These are phyloP conservation scores for Helostoma temminkii DNA, from an alignment of 2,797 vertebrate species.

Conservation along the genomic window DNA sequence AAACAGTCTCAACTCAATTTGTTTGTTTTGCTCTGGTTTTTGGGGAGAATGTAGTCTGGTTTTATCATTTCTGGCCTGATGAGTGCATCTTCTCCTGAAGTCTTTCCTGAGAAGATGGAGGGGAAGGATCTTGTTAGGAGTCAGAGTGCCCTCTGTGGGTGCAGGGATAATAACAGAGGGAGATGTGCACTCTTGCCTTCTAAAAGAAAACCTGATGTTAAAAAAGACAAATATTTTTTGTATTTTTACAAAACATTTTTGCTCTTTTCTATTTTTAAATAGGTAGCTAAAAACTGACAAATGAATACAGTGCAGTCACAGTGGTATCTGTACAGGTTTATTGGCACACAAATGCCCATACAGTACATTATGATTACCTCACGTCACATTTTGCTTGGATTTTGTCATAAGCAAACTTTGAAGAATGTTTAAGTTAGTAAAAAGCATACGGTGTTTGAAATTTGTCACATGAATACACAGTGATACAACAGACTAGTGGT, in stretches of 20 bases:
- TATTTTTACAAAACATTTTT: background rate
- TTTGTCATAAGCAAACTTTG: slow-evolving; percentile 28
- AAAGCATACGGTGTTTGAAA: slow-evolving; percentile 61
- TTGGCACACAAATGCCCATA: slow-evolving; percentile 75
- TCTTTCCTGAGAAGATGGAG: slow-evolving; percentile 44
- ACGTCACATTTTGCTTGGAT: slow-evolving; percentile 40
- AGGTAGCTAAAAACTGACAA: slow-evolving; percentile 15
- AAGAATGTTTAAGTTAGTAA: slow-evolving; percentile 56
- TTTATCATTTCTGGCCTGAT: slow-evolving; percentile 31
- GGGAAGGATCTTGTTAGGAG: slow-evolving; percentile 57
- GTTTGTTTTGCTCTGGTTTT: slow-evolving; percentile 26
- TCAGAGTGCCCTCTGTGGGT: slow-evolving; percentile 79
- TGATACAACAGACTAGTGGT: slow-evolving; percentile 33
- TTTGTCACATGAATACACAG: slow-evolving; percentile 59
- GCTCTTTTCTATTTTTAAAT: background rate
- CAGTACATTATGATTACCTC: slow-evolving; percentile 57
- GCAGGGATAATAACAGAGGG: slow-evolving; percentile 30
- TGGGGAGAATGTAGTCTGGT: slow-evolving; percentile 20
- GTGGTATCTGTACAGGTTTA: slow-evolving; percentile 70
- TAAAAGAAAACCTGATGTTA: background rate
- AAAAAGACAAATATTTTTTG: background rate
- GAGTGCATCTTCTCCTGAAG: slow-evolving; percentile 36
- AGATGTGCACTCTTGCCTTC: background rate
- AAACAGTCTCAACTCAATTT: slow-evolving; percentile 22
- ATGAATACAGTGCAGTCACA: slow-evolving; percentile 26